phyloP scores from a whole-genome alignment of 2,797 vertebrate genomes.

The Emys orbicularis region DNA sequence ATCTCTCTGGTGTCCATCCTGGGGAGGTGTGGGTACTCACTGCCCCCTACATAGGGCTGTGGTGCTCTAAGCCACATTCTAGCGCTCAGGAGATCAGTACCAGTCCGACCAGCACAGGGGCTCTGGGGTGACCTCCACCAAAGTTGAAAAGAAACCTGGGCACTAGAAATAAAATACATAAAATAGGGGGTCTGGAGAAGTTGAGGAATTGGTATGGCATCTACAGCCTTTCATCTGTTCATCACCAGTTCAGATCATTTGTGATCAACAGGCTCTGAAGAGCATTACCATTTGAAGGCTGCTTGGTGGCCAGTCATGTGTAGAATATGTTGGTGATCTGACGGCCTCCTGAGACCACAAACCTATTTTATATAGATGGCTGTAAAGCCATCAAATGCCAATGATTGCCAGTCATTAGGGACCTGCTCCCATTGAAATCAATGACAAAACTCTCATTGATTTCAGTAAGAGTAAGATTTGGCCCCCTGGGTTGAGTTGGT shows the following conservation, averaged over 20 bases:
- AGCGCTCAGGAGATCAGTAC: neutral
- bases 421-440: neutral
- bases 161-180: neutral
- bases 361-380: neutral
- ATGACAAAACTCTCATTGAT: neutral
- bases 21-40: fast-evolving
- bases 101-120: neutral
- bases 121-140: neutral
- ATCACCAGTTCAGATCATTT: neutral
- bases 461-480: neutral
- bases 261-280: neutral
- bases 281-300: neutral
- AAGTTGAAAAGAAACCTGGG: neutral
- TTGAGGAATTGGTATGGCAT: neutral
- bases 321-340: neutral
- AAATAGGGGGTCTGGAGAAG: neutral
- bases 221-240: neutral
- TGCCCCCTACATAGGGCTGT: fast-evolving
- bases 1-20: neutral
- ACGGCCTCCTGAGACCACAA: neutral
- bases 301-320: neutral
- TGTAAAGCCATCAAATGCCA: neutral
- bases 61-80: neutral
- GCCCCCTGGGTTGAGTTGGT: neutral
- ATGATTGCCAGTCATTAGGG: neutral